Conservation (phyloP, 2,888 invertebrate genomes). For the Apamea epomidion region DNA sequence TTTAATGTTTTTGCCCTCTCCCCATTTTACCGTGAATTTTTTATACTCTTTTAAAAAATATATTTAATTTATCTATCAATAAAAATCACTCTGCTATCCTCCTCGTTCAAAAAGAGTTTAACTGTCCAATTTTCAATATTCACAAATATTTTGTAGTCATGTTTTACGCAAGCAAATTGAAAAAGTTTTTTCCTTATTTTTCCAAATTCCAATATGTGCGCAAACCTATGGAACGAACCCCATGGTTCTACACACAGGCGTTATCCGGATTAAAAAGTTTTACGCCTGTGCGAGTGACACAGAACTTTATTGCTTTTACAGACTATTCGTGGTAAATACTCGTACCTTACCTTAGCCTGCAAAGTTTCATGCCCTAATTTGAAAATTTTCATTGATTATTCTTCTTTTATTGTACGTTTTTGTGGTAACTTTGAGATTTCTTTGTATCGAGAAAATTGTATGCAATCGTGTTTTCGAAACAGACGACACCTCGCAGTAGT, state of each 20-base stretch:
- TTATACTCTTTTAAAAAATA: no score
- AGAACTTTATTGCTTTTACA: slow-evolving; percentile 51
- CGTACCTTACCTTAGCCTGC: no score
- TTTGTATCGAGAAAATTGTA: no score
- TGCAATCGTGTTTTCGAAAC: no score
- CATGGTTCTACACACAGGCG: slow-evolving; percentile 13
- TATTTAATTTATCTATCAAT: no score
- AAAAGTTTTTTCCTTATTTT: slow-evolving; percentile 48
- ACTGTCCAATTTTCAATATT: background rate
- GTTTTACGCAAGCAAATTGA: slow-evolving; percentile 38
- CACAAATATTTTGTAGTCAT: slow-evolving; percentile 17
- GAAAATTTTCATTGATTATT: no score
- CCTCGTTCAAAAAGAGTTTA: background rate
- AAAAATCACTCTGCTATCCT: background rate
- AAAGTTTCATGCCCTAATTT: no score
- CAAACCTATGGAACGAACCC: slow-evolving; percentile 30
- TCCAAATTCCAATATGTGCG: slow-evolving; percentile 48
- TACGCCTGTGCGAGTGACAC: slow-evolving; percentile 28
- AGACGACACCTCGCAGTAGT: no score
- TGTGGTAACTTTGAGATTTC: no score
- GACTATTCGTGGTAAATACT: slow-evolving; percentile 43
- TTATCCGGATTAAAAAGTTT: slow-evolving; percentile 61
- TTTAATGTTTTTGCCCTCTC: background rate
- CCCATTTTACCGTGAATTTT: no score
- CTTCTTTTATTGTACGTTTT: no score